These are phyloP conservation scores for Yoshiicerus persimilis DNA, from an alignment of 1,140 invertebrate genomes.

Conservation along the genomic window DNA sequence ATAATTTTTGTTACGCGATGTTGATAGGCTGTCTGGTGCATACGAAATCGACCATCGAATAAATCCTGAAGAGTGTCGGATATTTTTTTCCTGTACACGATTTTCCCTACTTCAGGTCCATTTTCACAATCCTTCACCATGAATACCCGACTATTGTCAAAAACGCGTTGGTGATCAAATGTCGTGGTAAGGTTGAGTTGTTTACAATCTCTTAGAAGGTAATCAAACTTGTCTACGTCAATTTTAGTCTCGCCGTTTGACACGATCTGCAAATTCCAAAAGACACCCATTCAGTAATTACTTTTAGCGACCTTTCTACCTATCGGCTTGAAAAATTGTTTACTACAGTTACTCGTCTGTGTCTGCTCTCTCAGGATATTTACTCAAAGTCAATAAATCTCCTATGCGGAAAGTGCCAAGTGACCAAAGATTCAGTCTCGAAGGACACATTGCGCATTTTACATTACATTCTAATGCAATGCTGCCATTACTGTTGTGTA, in stretches of 20 bases:
- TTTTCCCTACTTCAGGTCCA: constrained; percentile 6
- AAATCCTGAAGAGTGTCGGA: constrained; percentile 34
- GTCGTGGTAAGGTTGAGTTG: constrained; percentile 57
- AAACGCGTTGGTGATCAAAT: constrained; percentile 56
- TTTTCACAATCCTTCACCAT: constrained; percentile 13
- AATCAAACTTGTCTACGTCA: constrained; percentile 75
- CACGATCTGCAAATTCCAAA: constrained; percentile 59
- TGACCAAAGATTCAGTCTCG: not conserved
- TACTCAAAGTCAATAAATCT: not conserved
- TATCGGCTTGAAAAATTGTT: not conserved
- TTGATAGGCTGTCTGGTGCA: constrained; percentile 60
- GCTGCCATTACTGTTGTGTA: too few species aligned
- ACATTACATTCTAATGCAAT: too few species aligned
- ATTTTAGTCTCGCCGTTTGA: constrained; percentile 64
- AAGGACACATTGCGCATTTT: too few species aligned
- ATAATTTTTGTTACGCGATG: constrained; percentile 57
- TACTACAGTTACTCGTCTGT: too few species aligned
- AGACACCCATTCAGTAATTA: not conserved
- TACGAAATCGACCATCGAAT: constrained; percentile 45
- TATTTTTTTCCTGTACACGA: constrained; percentile 44
- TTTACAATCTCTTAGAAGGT: constrained; percentile 64
- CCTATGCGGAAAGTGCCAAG: not conserved
- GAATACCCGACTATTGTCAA: constrained; percentile 45
- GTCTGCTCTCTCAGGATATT: not conserved
- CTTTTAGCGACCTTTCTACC: not conserved